Evolutionary conservation across 2,113 vertebrate genomes (phyloP).

Genomic region (Oxyruncus cristatus): DNA sequence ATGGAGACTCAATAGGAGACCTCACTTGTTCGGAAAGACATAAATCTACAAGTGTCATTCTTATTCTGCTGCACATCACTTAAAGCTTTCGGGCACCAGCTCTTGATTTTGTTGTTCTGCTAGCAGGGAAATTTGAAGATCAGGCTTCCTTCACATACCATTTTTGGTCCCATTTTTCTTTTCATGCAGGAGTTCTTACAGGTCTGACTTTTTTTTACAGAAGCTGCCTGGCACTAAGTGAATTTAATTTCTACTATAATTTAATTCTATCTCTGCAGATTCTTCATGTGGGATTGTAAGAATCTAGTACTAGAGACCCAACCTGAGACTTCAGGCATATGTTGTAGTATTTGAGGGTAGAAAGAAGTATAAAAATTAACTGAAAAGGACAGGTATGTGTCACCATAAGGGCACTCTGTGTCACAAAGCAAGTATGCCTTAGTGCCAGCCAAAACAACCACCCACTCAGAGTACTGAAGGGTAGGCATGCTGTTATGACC

Average conservation of each 20-base stretch:
- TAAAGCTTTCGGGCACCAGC: not conserved
- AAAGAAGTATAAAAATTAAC: not conserved
- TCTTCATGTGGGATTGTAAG: not conserved
- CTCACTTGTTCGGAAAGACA: not conserved
- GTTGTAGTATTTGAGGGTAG: not conserved
- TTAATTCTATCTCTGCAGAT: not conserved
- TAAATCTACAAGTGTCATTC: not conserved
- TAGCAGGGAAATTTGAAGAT: not conserved
- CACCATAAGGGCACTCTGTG: slow-evolving; percentile 54
- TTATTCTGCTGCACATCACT: not conserved
- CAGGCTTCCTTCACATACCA: not conserved
- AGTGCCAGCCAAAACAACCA: slow-evolving; percentile 55
- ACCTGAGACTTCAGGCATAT: not conserved
- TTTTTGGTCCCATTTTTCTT: not conserved
- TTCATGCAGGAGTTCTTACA: not conserved
- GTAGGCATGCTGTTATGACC: slow-evolving; percentile 67
- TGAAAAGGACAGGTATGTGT: slow-evolving; percentile 51
- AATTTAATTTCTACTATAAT: not conserved
- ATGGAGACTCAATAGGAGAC: not conserved
- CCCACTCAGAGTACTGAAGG: slow-evolving; percentile 53
- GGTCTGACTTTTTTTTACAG: not conserved
- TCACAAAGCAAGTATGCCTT: slow-evolving; percentile 34
- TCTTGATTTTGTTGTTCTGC: not conserved
- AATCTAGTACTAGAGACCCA: not conserved
- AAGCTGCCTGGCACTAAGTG: not conserved